Base-by-base conservation (phyloP, 1,140 invertebrate species). In the Halictus rubicundus region DNA sequence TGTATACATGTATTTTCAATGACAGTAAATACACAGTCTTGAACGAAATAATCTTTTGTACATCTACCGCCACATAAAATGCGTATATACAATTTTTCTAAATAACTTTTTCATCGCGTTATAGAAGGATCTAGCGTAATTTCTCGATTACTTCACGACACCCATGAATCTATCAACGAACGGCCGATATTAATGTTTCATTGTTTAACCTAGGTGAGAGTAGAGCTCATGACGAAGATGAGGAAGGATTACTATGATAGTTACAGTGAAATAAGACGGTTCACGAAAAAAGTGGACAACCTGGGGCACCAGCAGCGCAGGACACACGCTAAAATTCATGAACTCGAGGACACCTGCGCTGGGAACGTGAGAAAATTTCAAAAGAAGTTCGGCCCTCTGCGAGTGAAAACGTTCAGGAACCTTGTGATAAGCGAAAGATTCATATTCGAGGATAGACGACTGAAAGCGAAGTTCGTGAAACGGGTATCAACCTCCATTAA, bases 351-450 rank as follows among this genome's bases (percentile, higher is more conserved):
- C 10, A 7, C 73, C 6, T 80, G 54, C 25, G 65, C 64, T 25
- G 77, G 70, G 1, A 42, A 88, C 32, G 16, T 60, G 1, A 79
- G 82, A n/a, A 85, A 83, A 37, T 90, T 88, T 2, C 65, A 63
- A 32, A 78, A 68, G 12, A 88, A 87, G 54, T 82, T 90, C 9
- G 84, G 81, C 2, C 78, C 76, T 8, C 37, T 90, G 37, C 66
- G 89, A 32, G 8, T 63, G 8, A 80, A 85, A 37, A 88, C 89
- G 10, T 88, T 89, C 37, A 60, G 77, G 2, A 90, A 90, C 60
- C 66, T 89, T 1, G 57, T 61, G 19, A 75, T 16, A 0, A 72
- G 84, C 0, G 89, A 90, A 21, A 89, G 83, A 68, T 86, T 90
- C 74, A 49, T 80, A 10, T 85, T 89, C n/a, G 32, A 81, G n/a